Evolutionary conservation across 1,140 invertebrate genomes (phyloP).

Genomic region (Calliphora vicina): DNA sequence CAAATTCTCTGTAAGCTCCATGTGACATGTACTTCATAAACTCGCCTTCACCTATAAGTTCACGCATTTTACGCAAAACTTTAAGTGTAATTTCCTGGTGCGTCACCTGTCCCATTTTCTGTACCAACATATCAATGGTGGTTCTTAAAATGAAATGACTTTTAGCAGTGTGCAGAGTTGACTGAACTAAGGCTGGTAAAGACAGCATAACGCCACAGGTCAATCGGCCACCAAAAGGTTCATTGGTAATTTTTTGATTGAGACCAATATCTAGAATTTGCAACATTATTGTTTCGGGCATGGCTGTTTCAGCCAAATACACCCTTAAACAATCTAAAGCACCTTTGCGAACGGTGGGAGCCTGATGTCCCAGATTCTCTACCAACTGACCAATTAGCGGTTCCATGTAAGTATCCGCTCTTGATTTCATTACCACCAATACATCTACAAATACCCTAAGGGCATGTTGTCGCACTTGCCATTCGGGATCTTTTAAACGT

Average conservation of each 20-base stretch:
- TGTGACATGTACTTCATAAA: conserved; percentile 68
- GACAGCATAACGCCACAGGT: conserved; percentile 74
- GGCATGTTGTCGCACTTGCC: conserved; percentile 82
- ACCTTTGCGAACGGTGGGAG: conserved; percentile 78
- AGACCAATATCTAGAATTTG: conserved; percentile 73
- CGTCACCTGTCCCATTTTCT: conserved; percentile 71
- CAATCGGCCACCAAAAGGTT: conserved; percentile 70
- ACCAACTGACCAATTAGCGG: conserved; percentile 73
- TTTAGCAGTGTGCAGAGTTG: conserved; percentile 60
- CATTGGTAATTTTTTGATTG: conserved; percentile 66
- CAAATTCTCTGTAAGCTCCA: conserved; percentile 72
- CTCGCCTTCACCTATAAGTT: conserved; percentile 70
- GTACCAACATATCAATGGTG: conserved; percentile 69
- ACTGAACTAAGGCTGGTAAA: conserved; percentile 71
- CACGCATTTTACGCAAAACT: conserved; percentile 72
- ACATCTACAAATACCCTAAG: conserved; percentile 77
- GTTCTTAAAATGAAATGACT: conserved; percentile 62
- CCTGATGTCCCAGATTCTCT: conserved; percentile 76
- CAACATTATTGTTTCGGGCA: conserved; percentile 68
- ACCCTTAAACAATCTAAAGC: conserved; percentile 75
- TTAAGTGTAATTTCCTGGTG: conserved; percentile 75
- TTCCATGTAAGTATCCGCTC: conserved; percentile 70
- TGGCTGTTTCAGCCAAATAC: conserved; percentile 71
- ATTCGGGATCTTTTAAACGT: conserved; percentile 78
- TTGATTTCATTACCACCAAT: conserved; percentile 72